Evolutionary conservation across 2,113 vertebrate species (phyloP).

Genomic region (Nesoenas mayeri): DNA sequence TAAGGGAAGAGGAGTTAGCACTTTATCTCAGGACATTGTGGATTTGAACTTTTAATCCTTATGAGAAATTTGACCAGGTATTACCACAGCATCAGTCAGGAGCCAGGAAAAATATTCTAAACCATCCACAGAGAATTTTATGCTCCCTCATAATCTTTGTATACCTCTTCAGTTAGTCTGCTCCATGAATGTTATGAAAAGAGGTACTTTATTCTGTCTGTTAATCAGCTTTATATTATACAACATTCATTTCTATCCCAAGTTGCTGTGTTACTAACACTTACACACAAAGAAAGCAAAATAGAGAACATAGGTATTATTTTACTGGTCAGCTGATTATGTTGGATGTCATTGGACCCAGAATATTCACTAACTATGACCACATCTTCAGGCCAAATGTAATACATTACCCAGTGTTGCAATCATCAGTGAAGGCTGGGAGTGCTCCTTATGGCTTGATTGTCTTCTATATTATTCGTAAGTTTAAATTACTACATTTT

Average conservation of each 20-base stretch:
- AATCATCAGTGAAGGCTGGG: background rate
- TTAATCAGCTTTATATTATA: background rate
- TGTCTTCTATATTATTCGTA: rapidly evolving
- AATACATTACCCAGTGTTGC: background rate
- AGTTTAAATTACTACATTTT: background rate
- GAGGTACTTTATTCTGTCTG: background rate
- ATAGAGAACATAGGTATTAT: background rate
- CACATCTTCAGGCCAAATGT: background rate
- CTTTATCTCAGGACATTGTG: background rate
- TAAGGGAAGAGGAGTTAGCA: background rate
- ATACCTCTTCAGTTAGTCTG: background rate
- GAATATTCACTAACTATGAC: background rate
- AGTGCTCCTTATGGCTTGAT: background rate
- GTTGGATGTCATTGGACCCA: background rate
- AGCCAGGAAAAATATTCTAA: background rate
- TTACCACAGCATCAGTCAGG: background rate
- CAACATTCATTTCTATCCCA: background rate
- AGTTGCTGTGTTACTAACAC: background rate
- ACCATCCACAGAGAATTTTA: background rate
- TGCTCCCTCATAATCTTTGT: background rate
- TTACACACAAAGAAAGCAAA: background rate
- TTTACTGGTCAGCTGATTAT: background rate
- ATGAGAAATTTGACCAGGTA: background rate
- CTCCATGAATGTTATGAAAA: background rate
- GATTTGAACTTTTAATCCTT: background rate